phyloP scores from a whole-genome alignment of 2,888 invertebrate species.

The Drosophila sordidapex region DNA sequence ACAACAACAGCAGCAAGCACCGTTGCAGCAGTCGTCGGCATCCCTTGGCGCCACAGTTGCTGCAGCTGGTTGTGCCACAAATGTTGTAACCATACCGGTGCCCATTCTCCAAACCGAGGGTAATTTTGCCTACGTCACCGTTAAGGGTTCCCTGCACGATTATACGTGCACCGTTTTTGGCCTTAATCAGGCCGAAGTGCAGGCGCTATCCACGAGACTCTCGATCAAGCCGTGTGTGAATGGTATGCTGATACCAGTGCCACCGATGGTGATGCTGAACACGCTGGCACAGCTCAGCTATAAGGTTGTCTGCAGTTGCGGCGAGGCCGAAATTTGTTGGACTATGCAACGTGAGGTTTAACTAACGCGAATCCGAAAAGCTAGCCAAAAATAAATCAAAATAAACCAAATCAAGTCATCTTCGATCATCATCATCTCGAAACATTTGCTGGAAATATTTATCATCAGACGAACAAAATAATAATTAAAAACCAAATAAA shows the following conservation, averaged over 20 bases:
- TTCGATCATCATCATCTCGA: slow-evolving; percentile 13
- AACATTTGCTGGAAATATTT: neutral
- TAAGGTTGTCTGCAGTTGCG: slow-evolving; percentile 91
- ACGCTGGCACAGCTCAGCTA: slow-evolving; percentile 91
- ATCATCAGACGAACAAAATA: neutral
- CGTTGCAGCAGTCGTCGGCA: slow-evolving; percentile 35
- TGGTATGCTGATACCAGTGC: slow-evolving; percentile 89
- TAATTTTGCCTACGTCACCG: slow-evolving; percentile 90
- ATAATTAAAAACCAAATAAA: neutral
- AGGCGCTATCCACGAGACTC: slow-evolving; percentile 90
- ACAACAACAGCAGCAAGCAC: slow-evolving; percentile 12
- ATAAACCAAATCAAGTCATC: slow-evolving; percentile 18
- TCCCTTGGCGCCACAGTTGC: slow-evolving; percentile 43
- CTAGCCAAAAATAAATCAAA: neutral
- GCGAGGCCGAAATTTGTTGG: slow-evolving; percentile 93
- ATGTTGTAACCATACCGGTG: slow-evolving; percentile 85
- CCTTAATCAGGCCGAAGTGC: slow-evolving; percentile 89
- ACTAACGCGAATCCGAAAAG: slow-evolving; percentile 51
- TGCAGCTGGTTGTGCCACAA: slow-evolving; percentile 58
- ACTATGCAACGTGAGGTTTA: slow-evolving; percentile 92
- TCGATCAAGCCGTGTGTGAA: slow-evolving; percentile 89
- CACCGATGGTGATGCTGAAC: slow-evolving; percentile 90
- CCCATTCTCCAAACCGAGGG: slow-evolving; percentile 86
- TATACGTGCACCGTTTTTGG: slow-evolving; percentile 91
- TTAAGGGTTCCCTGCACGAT: slow-evolving; percentile 92